Evolutionary conservation across 2,113 vertebrate species (phyloP).

Genomic region (Columbina picui): DNA sequence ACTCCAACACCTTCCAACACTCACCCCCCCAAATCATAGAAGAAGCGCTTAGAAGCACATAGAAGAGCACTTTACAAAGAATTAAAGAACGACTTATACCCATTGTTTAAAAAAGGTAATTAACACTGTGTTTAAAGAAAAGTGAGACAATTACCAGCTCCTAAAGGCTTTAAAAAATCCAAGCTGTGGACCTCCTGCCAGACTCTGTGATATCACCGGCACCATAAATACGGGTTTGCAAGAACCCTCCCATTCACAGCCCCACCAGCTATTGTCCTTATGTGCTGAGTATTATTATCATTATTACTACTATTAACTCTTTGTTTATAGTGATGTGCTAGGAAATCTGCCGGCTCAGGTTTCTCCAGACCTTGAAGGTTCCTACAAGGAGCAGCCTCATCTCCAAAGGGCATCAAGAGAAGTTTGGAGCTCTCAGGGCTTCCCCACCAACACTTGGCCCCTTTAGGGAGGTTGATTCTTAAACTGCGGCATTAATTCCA

Average conservation of each 20-base stretch:
- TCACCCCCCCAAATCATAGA: not conserved
- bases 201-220: not conserved
- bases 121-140: constrained; percentile 36
- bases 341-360: not conserved
- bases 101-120: constrained; percentile 39
- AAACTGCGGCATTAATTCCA: not conserved
- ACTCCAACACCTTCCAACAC: not conserved
- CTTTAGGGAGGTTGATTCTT: not conserved
- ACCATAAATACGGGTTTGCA: not conserved
- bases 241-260: not conserved
- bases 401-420: not conserved
- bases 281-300: not conserved
- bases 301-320: not conserved
- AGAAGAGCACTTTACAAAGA: not conserved
- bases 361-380: not conserved
- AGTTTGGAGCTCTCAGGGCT: not conserved
- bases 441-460: not conserved
- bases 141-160: constrained; percentile 54
- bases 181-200: constrained; percentile 21
- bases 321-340: not conserved
- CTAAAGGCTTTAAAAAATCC: not conserved
- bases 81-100: not conserved
- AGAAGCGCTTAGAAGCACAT: too few species aligned
- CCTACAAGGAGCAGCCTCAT: not conserved
- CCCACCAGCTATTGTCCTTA: not conserved